These are phyloP conservation scores for Thamnaconus septentrionalis DNA, from an alignment of 2,113 vertebrate species.

Conservation along the genomic window DNA sequence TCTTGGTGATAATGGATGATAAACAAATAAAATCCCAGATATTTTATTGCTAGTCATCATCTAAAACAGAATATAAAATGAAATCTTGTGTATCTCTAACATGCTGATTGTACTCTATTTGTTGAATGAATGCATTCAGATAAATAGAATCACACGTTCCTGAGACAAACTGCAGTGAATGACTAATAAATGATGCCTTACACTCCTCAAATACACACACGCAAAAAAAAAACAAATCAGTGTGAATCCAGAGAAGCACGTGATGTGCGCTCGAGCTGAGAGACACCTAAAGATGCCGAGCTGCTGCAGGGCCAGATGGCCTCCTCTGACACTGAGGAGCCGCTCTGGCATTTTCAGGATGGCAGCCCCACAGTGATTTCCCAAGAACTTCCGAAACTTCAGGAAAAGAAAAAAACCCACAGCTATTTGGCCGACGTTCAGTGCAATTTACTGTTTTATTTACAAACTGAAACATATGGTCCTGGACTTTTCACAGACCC, in stretches of 20 bases:
- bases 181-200: too few relatives aligned
- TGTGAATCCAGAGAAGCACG: slow-evolving; percentile 17
- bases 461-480: slow-evolving; percentile 79
- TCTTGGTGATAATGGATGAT: too few relatives aligned
- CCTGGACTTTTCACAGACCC: slow-evolving; percentile 33
- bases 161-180: too few relatives aligned
- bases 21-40: too few relatives aligned
- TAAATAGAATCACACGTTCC: too few relatives aligned
- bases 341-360: slow-evolving; percentile 71
- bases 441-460: slow-evolving; percentile 78
- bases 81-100: too few relatives aligned
- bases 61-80: too few relatives aligned
- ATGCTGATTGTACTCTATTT: too few relatives aligned
- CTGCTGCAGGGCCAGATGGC: slow-evolving; percentile 76
- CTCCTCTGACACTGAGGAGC: slow-evolving; percentile 73
- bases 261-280: slow-evolving; percentile 15
- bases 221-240: slow-evolving; percentile 45
- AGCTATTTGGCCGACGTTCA: slow-evolving; percentile 78
- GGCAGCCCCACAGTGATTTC: slow-evolving; percentile 71
- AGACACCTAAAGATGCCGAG: slow-evolving; percentile 75
- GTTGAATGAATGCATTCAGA: too few relatives aligned
- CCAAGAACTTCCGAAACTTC: slow-evolving; percentile 74
- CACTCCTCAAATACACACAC: too few relatives aligned
- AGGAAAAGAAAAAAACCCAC: slow-evolving; percentile 71
- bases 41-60: too few relatives aligned